Evolutionary conservation across 1,140 invertebrate genomes (phyloP), one percentile per base, ranked within the genome.

Genomic region (Atopsyche davidsoni): DNA sequence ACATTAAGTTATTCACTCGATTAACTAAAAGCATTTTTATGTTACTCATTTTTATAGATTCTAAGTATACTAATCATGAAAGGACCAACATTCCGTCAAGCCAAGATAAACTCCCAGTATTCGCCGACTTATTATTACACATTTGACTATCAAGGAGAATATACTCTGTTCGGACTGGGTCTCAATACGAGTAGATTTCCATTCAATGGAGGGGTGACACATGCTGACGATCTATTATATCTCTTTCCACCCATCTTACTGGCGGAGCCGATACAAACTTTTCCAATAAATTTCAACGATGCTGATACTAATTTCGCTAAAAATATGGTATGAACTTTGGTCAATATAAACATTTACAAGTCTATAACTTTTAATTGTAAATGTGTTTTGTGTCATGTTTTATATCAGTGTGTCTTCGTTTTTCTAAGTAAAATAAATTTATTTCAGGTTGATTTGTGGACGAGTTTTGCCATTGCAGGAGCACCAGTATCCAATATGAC

Each of bases 181-280:
- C 51, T 60, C 3, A 59, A 54, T 21, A 68, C 63, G 22, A 36
- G 47, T 0, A 63, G 65, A 14, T 68, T 66, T 55, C 66, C 66
- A 3, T 68, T 68, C 4, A 60, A 68, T 40, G 66, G 66, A 2
- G 66, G 66, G 10, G 63, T 63, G 1, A 62, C 66, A 47, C 66
- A 68, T 51, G 65, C 65, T 0, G 60, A 68, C 34, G 66, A 68
- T 32, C 64, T 67, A 46, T 60, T 68, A 13, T 68, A 68, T 38
- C 32, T 68, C 1, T 68, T 67, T 49, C 56, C 64, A n/a, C n/a
- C n/a, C n/a, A n/a, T n/a, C n/a, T n/a, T n/a, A 31, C 25, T 32
- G 3, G n/a, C n/a, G n/a, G n/a, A n/a, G n/a, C n/a, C n/a, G 6
- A 32, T 9, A n/a, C 11, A 13, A 64, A 60, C 1, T 62, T 64